Evolutionary conservation across 1,140 invertebrate genomes (phyloP).

Genomic region (Leptopilina boulardi): DNA sequence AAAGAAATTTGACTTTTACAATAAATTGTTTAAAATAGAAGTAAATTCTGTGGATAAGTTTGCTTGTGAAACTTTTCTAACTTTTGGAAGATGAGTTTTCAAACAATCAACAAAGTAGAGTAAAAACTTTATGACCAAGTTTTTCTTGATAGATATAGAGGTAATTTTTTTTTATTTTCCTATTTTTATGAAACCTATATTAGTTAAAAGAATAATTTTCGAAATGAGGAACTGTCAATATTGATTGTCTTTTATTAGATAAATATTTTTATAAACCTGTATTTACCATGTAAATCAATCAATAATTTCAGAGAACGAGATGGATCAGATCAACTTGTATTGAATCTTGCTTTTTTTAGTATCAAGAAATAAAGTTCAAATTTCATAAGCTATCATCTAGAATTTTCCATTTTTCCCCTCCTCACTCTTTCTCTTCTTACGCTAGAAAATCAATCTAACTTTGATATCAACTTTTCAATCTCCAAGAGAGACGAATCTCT

Average conservation of each 20-base stretch:
- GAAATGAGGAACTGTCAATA: background rate
- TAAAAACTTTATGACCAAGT: background rate
- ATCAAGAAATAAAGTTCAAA: background rate
- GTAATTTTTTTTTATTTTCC: background rate
- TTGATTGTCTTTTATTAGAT: background rate
- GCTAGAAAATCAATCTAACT: conserved; percentile 1
- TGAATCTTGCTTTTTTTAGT: background rate
- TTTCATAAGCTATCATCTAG: background rate
- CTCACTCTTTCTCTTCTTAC: background rate
- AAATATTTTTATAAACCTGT: background rate
- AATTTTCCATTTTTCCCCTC: background rate
- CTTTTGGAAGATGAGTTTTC: background rate
- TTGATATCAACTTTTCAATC: conserved; percentile 5
- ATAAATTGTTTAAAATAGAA: background rate
- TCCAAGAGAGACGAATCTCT: background rate
- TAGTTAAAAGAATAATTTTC: background rate
- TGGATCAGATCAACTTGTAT: conserved; percentile 2
- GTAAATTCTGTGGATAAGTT: background rate
- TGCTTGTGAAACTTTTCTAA: background rate
- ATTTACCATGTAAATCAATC: background rate
- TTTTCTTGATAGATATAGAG: background rate
- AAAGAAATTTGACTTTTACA: background rate
- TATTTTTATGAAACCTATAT: background rate
- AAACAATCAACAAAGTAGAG: background rate
- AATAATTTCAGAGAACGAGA: background rate